Percentiles rank a stretch among this genome's conserved stretches.
These are phyloP conservation scores for Pseudomyrmex cubaensis DNA, from an alignment of 1,140 invertebrate genomes.

Conservation along the genomic window DNA sequence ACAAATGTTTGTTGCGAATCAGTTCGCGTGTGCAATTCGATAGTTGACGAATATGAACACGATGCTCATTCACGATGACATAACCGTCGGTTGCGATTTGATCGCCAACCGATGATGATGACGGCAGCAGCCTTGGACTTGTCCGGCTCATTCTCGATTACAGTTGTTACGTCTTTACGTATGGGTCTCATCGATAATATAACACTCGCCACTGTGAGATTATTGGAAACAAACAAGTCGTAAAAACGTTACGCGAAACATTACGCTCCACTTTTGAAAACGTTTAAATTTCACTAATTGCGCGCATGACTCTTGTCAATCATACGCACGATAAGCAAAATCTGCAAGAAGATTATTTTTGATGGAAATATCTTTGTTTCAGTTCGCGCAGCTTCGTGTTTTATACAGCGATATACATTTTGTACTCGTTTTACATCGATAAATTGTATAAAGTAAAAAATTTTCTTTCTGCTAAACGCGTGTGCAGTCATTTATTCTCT, in stretches of 20 bases:
- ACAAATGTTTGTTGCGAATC: constrained; percentile 38
- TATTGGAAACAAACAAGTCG: constrained; percentile 47
- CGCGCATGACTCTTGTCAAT: too few relatives aligned
- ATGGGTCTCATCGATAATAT: constrained; percentile 31
- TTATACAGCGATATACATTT: background rate
- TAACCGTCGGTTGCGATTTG: constrained; percentile 74
- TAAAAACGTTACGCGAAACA: background rate
- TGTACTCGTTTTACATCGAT: background rate
- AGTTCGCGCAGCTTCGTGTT: too few relatives aligned
- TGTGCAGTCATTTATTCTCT: background rate
- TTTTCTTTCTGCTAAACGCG: too few relatives aligned
- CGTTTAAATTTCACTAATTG: too few relatives aligned
- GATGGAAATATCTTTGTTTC: too few relatives aligned
- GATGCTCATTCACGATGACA: constrained; percentile 70
- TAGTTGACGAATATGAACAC: constrained; percentile 68
- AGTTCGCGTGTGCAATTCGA: constrained; percentile 70
- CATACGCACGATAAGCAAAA: too few relatives aligned
- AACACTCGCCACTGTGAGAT: constrained; percentile 8
- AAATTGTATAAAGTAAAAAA: background rate
- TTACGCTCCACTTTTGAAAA: background rate
- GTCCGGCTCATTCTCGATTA: constrained; percentile 72
- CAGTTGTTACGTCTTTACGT: constrained; percentile 55
- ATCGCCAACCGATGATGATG: constrained; percentile 71
- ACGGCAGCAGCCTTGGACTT: constrained; percentile 78
- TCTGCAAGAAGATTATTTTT: too few relatives aligned